phyloP scores from a whole-genome alignment of 2,888 invertebrate species.

The Euspilapteryx auroguttella region DNA sequence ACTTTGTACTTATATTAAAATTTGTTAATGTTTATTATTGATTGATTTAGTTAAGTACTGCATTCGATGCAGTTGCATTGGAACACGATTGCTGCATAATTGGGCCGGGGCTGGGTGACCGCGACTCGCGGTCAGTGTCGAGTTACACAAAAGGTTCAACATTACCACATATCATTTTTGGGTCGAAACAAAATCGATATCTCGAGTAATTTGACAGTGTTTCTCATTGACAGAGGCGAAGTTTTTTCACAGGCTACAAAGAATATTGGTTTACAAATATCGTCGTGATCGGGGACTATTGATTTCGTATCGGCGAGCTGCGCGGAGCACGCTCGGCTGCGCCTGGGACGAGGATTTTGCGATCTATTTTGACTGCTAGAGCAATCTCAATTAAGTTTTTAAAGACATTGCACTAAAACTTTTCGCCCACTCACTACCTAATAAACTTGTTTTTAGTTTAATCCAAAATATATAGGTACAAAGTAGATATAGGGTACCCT shows the following conservation, averaged over 20 bases:
- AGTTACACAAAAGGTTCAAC: slow-evolving; percentile 46
- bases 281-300: slow-evolving; percentile 14
- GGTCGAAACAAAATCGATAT: slow-evolving; percentile 44
- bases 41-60: too few species aligned
- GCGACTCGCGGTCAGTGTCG: slow-evolving; percentile 29
- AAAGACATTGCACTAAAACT: too few species aligned
- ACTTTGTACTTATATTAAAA: too few species aligned
- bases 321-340: neutral
- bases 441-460: slow-evolving; percentile 16
- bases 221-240: slow-evolving; percentile 28
- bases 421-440: too few species aligned
- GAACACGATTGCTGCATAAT: slow-evolving; percentile 20
- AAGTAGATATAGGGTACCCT: too few species aligned
- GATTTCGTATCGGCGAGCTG: slow-evolving; percentile 11
- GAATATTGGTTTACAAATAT: slow-evolving; percentile 37
- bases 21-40: too few species aligned
- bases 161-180: slow-evolving; percentile 41
- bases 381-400: neutral
- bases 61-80: too few species aligned
- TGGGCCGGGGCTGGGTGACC: slow-evolving; percentile 17
- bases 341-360: neutral
- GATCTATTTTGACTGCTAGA: neutral
- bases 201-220: slow-evolving; percentile 43
- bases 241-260: slow-evolving; percentile 14
- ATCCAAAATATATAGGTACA: too few species aligned